phyloP scores from a whole-genome alignment of 2,888 invertebrate species.

The Oxyscelio sp. region DNA sequence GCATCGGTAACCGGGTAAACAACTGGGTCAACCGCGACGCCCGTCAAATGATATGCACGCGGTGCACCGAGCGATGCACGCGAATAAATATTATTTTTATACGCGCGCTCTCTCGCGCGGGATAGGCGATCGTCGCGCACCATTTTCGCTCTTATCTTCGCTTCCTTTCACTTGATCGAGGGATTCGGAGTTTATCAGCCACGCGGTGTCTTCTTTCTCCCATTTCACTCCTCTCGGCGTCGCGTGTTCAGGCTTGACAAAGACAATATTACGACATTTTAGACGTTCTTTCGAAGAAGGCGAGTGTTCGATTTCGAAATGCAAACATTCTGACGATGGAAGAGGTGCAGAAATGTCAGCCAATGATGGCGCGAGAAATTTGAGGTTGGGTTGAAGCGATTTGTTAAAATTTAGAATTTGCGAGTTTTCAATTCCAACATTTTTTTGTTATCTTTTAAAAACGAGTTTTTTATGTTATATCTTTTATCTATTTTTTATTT shows the following conservation, averaged over 20 bases:
- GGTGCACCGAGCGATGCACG: constrained; percentile 33
- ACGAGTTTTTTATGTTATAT: too few species aligned
- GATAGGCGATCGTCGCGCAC: too few species aligned
- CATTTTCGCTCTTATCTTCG: constrained; percentile 53
- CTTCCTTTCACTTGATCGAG: constrained; percentile 69
- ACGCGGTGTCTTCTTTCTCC: constrained; percentile 26
- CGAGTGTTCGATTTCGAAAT: constrained; percentile 38
- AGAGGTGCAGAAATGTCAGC: constrained; percentile 53
- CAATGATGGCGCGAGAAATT: constrained; percentile 14
- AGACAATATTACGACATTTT: constrained; percentile 55
- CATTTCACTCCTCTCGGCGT: constrained; percentile 28
- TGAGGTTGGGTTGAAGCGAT: not conserved
- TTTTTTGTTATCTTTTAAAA: too few species aligned
- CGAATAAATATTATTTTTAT: constrained; percentile 73
- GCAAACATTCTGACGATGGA: constrained; percentile 27
- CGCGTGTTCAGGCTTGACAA: constrained; percentile 2
- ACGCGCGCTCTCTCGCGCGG: constrained; percentile 17
- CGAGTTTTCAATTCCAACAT: too few species aligned
- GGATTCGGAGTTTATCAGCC: constrained; percentile 29
- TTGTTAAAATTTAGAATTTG: too few species aligned
- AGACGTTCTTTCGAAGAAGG: constrained; percentile 39
- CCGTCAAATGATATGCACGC: constrained; percentile 72
- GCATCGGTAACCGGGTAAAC: constrained; percentile 84
- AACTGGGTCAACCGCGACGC: constrained; percentile 84
- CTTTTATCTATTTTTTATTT: too few species aligned